phyloP scores from a whole-genome alignment of 2,797 vertebrate genomes.

The Eulemur rubriventer region DNA sequence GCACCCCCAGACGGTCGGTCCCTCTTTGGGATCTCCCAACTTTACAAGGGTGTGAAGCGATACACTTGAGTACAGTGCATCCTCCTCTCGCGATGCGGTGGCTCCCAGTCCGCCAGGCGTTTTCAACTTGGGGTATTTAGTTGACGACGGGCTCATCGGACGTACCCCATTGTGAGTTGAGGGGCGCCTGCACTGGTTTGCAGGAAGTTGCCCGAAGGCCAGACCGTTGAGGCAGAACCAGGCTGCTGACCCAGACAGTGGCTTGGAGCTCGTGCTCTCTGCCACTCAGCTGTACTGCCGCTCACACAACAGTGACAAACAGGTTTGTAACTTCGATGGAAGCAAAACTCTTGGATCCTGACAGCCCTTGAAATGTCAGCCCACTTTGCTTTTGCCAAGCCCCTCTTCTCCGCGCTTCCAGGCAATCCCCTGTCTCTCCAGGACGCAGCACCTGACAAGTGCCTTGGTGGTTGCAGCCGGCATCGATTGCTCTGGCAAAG shows the following conservation, averaged over 20 bases:
- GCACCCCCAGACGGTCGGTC: not conserved
- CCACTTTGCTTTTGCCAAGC: not conserved
- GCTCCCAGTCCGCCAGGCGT: no score
- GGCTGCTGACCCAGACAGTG: no score
- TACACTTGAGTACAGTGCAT: not conserved
- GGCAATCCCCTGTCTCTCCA: not conserved
- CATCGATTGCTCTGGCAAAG: fast-evolving
- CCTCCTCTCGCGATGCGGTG: not conserved
- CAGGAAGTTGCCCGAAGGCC: not conserved
- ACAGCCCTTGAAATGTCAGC: not conserved
- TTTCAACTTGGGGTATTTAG: not conserved
- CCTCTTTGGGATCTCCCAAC: not conserved
- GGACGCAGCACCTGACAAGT: no score
- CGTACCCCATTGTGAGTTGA: not conserved
- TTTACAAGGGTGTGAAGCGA: not conserved
- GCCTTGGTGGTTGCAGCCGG: not conserved
- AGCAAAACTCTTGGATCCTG: not conserved
- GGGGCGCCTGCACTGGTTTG: not conserved
- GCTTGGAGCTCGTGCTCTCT: not conserved
- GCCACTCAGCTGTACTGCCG: fast-evolving
- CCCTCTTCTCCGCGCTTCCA: fast-evolving
- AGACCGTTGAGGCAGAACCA: not conserved
- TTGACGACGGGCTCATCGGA: fast-evolving
- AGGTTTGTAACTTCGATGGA: not conserved
- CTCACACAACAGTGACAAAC: not conserved